Percentiles rank a stretch among this genome's conserved stretches.
These are phyloP conservation scores for Leptonema lineaticorne DNA, from an alignment of 1,140 invertebrate species.

Conservation along the genomic window DNA sequence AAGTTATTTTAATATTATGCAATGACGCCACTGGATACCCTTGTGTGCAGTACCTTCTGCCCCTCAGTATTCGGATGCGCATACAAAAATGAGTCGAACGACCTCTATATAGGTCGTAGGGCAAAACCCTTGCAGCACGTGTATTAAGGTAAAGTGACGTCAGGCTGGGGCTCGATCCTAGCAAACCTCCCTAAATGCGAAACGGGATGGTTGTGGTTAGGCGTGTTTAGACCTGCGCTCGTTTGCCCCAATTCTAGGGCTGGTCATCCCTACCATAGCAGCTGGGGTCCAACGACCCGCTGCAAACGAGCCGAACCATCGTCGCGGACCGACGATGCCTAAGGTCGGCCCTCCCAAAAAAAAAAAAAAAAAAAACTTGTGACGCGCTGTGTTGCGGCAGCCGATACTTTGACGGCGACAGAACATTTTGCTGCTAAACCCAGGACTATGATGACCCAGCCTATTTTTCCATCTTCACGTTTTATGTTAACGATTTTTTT, in stretches of 20 bases:
- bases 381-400: not conserved
- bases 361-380: not conserved
- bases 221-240: not conserved
- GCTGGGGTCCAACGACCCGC: no score
- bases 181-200: conserved; percentile 14
- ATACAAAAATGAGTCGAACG: conserved; percentile 39
- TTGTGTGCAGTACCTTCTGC: conserved; percentile 18
- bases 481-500: no score
- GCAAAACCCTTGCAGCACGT: conserved; percentile 36
- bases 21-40: no score
- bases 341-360: no score
- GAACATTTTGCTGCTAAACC: no score
- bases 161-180: not conserved
- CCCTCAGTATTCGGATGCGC: conserved; percentile 37
- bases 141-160: conserved; percentile 20
- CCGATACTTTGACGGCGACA: no score
- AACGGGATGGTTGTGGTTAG: conserved; percentile 28
- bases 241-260: not conserved
- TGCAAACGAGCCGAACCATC: no score
- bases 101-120: conserved; percentile 40
- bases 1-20: no score
- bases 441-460: not conserved
- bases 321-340: not conserved
- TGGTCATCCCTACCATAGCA: no score
- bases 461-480: not conserved